phyloP scores from a whole-genome alignment of 2,888 invertebrate species.

The Cosmia trapezina region DNA sequence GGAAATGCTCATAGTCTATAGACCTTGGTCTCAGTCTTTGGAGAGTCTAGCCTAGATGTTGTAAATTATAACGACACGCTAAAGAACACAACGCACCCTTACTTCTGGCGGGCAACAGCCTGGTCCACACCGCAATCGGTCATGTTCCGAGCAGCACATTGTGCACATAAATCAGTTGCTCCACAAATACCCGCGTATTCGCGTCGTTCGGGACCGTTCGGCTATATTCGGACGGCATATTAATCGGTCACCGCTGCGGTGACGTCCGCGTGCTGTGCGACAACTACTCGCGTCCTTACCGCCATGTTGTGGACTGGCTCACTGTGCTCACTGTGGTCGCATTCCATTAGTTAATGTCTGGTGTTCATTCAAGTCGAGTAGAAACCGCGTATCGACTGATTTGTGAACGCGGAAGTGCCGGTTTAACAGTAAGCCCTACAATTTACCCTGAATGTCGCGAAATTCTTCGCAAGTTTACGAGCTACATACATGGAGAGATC shows the following conservation, averaged over 20 bases:
- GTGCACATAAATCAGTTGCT: constrained; percentile 35
- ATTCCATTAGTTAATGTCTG: constrained; percentile 33
- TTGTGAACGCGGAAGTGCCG: constrained; percentile 32
- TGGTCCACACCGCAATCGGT: constrained; percentile 2
- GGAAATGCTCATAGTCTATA: not conserved
- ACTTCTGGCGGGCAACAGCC: not conserved
- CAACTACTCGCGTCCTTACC: constrained; percentile 16
- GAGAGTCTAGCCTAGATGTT: not conserved
- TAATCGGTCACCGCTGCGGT: constrained; percentile 32
- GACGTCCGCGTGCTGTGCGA: constrained; percentile 24
- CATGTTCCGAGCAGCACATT: constrained; percentile 26
- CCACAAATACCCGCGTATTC: constrained; percentile 43
- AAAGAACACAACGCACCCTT: constrained; percentile 5
- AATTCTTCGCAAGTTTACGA: not conserved
- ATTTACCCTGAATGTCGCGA: constrained; percentile 2
- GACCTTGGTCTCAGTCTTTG: not conserved
- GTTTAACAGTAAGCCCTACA: not conserved
- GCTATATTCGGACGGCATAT: constrained; percentile 40
- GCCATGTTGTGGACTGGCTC: not conserved
- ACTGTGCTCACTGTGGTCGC: constrained; percentile 1
- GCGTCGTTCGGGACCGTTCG: constrained; percentile 19
- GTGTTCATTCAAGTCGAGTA: not conserved
- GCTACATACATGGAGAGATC: not conserved
- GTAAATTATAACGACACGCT: not conserved
- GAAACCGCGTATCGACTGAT: constrained; percentile 1